Evolutionary conservation across 2,888 invertebrate species (phyloP).

Genomic region (Venustoraphidia nigricollis): DNA sequence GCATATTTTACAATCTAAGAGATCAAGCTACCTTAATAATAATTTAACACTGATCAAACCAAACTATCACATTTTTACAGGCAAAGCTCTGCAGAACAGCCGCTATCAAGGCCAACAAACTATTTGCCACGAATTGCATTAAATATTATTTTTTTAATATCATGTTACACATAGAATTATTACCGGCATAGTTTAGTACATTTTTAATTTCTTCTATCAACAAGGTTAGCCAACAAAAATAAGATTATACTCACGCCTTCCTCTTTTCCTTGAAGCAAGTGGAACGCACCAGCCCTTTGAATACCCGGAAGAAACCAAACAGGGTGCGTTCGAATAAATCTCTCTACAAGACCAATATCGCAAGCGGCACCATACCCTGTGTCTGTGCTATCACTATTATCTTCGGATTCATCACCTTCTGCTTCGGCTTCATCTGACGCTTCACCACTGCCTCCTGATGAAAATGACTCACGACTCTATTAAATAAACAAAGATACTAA

Average conservation of each 20-base stretch:
- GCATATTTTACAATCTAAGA: too few species aligned
- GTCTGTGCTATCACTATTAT: slow-evolving; percentile 30
- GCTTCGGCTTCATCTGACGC: slow-evolving; percentile 29
- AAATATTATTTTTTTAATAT: too few species aligned
- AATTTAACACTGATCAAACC: too few species aligned
- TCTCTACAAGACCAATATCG: slow-evolving; percentile 71
- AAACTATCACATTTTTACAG: too few species aligned
- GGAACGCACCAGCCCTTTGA: slow-evolving; percentile 84
- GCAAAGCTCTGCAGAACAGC: too few species aligned
- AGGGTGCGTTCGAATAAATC: slow-evolving; percentile 80
- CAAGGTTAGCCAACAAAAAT: too few species aligned
- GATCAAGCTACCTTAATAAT: too few species aligned
- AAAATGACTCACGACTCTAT: slow-evolving; percentile 50
- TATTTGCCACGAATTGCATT: too few species aligned
- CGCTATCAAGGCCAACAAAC: too few species aligned
- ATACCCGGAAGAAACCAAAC: slow-evolving; percentile 94
- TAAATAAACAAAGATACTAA: slow-evolving; percentile 15
- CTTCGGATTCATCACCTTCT: slow-evolving; percentile 36
- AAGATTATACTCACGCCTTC: slow-evolving; percentile 55
- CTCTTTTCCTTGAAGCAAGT: slow-evolving; percentile 84
- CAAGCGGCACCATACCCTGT: slow-evolving; percentile 60
- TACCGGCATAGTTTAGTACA: too few species aligned
- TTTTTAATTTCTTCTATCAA: too few species aligned
- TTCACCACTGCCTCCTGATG: slow-evolving; percentile 40
- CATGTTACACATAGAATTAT: too few species aligned